Evolutionary conservation across 2,113 vertebrate genomes (phyloP), one percentile per base, ranked within the genome.

Genomic region (Platanista minor): DNA sequence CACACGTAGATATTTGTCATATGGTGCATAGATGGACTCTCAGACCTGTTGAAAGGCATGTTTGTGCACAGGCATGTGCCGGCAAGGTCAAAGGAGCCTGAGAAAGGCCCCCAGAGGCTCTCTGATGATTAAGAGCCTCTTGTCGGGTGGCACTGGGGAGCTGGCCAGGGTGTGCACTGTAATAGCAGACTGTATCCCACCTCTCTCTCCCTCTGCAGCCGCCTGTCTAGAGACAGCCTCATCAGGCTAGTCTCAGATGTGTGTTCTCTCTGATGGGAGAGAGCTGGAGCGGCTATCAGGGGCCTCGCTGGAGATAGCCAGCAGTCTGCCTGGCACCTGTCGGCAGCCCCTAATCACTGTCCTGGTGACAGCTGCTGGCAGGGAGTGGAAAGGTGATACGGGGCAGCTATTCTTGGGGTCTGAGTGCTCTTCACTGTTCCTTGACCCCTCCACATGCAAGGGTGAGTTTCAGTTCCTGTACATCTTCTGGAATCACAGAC

Each of bases 171-270:
- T 46, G 64, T 49, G 29, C 31, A 0, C 29, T 67, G n/a, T 52
- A 49, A 75, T 8, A 77, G 86, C 15, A 11, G 57, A 84, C 80
- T 18, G 25, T 13, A n/a, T 43, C 67, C 66, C 4, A 7, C 33
- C 74, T 36, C 82, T 18, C 62, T 94, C 54, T 89, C 43, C 82
- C 86, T 94, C 67, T 0, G 1, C 21, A 10, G 94, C 66, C 2
- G 27, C 64, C 87, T 95, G 90, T 93, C 77, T 96, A 82, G 77
- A 96, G 96, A 95, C 88, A 87, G 10, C 57, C 89, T 91, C 96
- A 80, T 97, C 97, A 95, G 88, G 87, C 84, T 90, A 81, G 75
- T 80, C 94, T 91, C 94, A 86, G 94, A 87, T 74, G 85, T 83
- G 88, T 93, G 86, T 87, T 91, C 80, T 93, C 29, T 92, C 88